Evolutionary conservation across 2,888 invertebrate species (phyloP).

Genomic region (Lepidocyrtoides sp.): DNA sequence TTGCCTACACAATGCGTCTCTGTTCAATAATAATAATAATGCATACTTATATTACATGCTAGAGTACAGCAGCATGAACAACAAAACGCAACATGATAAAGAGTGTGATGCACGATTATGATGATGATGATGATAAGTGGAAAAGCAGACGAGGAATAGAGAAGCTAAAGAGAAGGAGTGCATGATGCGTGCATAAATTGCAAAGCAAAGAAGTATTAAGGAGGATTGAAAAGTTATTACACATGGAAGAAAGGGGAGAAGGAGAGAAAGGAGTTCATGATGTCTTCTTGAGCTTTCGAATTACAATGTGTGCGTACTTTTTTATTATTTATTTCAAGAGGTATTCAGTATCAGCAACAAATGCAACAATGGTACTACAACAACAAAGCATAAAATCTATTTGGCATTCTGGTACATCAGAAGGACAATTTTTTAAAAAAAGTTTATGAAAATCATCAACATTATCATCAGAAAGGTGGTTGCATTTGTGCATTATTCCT

Average conservation of each 20-base stretch:
- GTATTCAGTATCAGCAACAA: conserved; percentile 18
- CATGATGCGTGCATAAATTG: conserved; percentile 19
- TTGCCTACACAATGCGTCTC: neutral
- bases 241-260: conserved; percentile 56
- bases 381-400: neutral
- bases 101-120: conserved; percentile 61
- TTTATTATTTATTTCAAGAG: too few relatives aligned
- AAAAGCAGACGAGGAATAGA: neutral
- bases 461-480: neutral
- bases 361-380: neutral
- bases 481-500: neutral
- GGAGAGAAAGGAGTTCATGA: neutral
- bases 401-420: neutral
- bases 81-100: conserved; percentile 35
- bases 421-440: neutral
- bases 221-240: conserved; percentile 74
- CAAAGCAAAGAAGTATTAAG: conserved; percentile 55
- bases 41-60: too few relatives aligned
- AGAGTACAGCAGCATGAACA: too few relatives aligned
- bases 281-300: neutral
- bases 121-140: conserved; percentile 24
- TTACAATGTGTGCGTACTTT: neutral
- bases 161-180: neutral
- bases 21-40: neutral
- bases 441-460: neutral